Evolutionary conservation across 2,797 vertebrate genomes (phyloP).

Genomic region (Myotis daubentonii): DNA sequence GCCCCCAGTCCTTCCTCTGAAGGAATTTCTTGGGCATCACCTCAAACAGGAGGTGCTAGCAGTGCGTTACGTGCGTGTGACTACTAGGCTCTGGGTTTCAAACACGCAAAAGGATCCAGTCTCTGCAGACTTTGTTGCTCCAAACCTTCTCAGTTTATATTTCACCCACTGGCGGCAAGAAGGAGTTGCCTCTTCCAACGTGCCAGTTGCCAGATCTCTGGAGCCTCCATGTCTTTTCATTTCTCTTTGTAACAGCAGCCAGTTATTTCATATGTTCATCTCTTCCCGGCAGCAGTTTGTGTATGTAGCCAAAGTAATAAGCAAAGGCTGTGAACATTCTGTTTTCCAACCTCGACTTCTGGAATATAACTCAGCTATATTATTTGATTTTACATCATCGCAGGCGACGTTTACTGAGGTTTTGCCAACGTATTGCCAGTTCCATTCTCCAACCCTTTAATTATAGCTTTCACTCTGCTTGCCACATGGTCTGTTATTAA

Average conservation of each 20-base stretch:
- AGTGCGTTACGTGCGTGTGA: no score
- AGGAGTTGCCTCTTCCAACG: background rate
- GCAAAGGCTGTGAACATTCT: background rate
- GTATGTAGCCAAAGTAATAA: background rate
- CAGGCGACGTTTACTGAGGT: background rate
- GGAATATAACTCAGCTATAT: background rate
- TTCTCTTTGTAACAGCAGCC: background rate
- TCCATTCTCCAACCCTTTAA: background rate
- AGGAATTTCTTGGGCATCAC: background rate
- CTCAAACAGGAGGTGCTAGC: background rate
- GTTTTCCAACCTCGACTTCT: background rate
- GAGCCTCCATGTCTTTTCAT: background rate
- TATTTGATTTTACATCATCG: background rate
- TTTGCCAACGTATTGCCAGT: background rate
- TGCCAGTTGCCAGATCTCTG: background rate
- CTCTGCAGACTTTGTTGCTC: background rate
- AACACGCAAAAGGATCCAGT: background rate
- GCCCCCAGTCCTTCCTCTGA: background rate
- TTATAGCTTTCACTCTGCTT: background rate
- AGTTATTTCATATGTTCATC: background rate
- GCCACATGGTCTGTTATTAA: background rate
- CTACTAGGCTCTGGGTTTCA: background rate
- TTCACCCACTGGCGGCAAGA: background rate
- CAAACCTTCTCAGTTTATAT: background rate
- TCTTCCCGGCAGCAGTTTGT: background rate